Evolutionary conservation across 2,888 invertebrate genomes (phyloP), one percentile per base, ranked within the genome.

Genomic region (Pristionchus exspectatus): DNA sequence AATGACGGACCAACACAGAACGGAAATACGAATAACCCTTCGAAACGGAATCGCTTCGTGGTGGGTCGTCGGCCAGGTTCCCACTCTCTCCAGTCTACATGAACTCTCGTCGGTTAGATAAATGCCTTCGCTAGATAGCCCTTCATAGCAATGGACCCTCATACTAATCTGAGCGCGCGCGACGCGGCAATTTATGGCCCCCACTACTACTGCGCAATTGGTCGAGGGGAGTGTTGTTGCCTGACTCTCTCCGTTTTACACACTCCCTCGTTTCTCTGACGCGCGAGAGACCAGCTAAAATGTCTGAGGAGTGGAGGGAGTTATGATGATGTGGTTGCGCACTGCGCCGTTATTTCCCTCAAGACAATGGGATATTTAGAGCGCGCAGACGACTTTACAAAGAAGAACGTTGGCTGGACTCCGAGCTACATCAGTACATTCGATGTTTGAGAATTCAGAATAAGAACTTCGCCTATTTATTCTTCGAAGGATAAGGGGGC

Each of bases 241-340:
- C 44, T 56, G 56, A 16, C 7, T 56, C 56, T 56, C 56, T 56
- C 56, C 12, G 56, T 56, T 56, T 18, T 2, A 2, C 56, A 12
- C 56, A 2, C 56, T 56, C 56, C 12, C 56, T 56, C 56, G 56
- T 12, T 2, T 12, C 16, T 56, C 16, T 16, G 56, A 56, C 16
- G 16, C 4, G 56, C 56, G 56, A 56, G 56, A 56, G 12, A 56
- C 16, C 56, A 56, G 4, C 56, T 16, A 18, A 56, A 44, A 44
- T 44, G 44, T 9, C 44, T 14, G 12, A 56, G 18, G 2, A 21
- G 56, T 5, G 21, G 33, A 16, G 18, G 38, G 18, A 33, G 38
- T 74, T 74, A 74, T 74, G 74, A 74, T 74, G 74, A 74, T 74
- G 74, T 33, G 74, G 74, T 74, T n/a, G 66, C 33, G 30, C 30